Evolutionary conservation across 2,797 vertebrate species (phyloP).

Genomic region (Anguilla anguilla): DNA sequence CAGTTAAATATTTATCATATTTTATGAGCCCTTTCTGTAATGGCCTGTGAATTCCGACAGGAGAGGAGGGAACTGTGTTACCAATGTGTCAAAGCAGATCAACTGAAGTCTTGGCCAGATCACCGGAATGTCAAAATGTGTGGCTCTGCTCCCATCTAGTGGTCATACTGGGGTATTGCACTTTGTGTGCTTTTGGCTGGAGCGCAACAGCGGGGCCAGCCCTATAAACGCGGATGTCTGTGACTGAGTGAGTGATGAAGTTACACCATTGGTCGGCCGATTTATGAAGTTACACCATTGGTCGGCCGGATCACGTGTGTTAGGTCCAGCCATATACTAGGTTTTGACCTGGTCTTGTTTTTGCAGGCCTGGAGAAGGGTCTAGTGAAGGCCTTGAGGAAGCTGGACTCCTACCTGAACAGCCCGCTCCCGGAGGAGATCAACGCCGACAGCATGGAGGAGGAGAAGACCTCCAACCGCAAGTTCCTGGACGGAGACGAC

Average conservation of each 20-base stretch:
- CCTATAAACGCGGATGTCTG: too few relatives aligned
- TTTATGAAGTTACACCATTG: too few relatives aligned
- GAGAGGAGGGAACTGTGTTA: background rate
- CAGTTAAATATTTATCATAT: background rate
- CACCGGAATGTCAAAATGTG: background rate
- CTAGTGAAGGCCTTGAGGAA: slow-evolving; percentile 86
- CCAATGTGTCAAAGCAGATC: background rate
- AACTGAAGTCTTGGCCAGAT: background rate
- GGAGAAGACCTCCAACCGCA: slow-evolving; percentile 81
- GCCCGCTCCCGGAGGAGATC: slow-evolving; percentile 86
- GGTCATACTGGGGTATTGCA: background rate
- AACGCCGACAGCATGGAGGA: slow-evolving; percentile 81
- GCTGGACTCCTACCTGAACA: slow-evolving; percentile 88
- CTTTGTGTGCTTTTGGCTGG: background rate
- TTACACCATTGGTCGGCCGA: too few relatives aligned
- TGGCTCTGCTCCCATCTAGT: slow-evolving; percentile 33
- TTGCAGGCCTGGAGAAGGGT: slow-evolving; percentile 76
- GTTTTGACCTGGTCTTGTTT: background rate
- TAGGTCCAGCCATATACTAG: too few relatives aligned
- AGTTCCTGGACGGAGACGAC: slow-evolving; percentile 91
- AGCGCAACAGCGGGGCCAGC: too few relatives aligned
- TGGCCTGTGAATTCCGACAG: background rate
- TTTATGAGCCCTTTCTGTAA: background rate
- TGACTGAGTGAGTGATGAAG: too few relatives aligned
- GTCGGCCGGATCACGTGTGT: too few relatives aligned